Percentiles rank a stretch among this genome's conserved stretches.
Evolutionary conservation across 2,888 invertebrate species (phyloP).

Genomic region (Drosophila prolongata): DNA sequence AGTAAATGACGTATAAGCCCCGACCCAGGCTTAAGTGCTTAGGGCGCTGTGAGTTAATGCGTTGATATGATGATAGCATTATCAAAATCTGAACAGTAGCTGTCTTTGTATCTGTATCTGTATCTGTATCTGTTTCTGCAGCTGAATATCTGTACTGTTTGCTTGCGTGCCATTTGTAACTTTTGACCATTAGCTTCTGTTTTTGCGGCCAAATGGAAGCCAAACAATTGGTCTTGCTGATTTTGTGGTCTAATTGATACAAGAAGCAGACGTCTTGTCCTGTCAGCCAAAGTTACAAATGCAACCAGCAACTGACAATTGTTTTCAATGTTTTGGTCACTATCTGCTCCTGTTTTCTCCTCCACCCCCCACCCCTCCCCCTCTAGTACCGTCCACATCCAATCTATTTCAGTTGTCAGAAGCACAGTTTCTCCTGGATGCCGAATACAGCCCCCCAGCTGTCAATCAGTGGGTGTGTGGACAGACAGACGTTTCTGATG

Average conservation of each 20-base stretch:
- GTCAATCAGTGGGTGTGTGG: conserved; percentile 39
- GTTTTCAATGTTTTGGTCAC: conserved; percentile 78
- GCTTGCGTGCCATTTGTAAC: conserved; percentile 58
- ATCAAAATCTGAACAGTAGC: conserved; percentile 53
- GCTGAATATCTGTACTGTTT: conserved; percentile 6
- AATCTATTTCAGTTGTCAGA: conserved; percentile 66
- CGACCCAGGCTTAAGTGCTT: conserved; percentile 49
- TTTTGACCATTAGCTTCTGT: conserved; percentile 78
- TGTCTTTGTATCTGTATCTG: conserved; percentile 3
- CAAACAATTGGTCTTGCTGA: conserved; percentile 60
- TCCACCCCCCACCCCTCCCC: no score
- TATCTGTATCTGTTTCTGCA: conserved; percentile 18
- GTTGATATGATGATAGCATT: conserved; percentile 72
- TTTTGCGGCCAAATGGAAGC: conserved; percentile 59
- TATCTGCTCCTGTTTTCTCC: not conserved
- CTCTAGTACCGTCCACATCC: conserved; percentile 33
- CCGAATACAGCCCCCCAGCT: conserved; percentile 35
- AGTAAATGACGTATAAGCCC: conserved; percentile 60
- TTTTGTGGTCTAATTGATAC: conserved; percentile 75
- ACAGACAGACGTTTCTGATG: conserved; percentile 5
- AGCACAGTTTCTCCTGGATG: conserved; percentile 28
- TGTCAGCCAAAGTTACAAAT: conserved; percentile 61
- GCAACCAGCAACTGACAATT: conserved; percentile 73
- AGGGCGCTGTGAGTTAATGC: conserved; percentile 64
- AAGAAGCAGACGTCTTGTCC: conserved; percentile 50